A percentile compares a stretch with the other conserved stretches of the same genome.
Conservation (phyloP, 2,888 invertebrate genomes). For the Melieria omissa region DNA sequence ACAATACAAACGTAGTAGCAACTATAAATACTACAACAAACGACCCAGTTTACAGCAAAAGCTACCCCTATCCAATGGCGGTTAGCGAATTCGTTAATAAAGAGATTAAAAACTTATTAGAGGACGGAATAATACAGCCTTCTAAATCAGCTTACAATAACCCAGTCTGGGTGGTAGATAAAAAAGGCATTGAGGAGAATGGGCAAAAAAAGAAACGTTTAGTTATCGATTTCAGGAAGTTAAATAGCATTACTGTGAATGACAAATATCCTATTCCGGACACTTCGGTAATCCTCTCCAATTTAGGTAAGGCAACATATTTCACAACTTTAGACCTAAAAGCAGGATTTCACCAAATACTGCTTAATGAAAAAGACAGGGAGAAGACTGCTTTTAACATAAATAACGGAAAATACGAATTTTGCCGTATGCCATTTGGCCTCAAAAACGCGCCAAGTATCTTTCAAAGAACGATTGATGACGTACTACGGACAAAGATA, state of each 20-base stretch:
- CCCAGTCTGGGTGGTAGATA: conserved; percentile 16
- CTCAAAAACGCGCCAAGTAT: conserved; percentile 18
- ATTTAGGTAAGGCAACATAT: conserved; percentile 11
- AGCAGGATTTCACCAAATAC: conserved; percentile 10
- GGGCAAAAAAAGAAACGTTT: conserved; percentile 23
- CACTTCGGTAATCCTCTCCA: conserved; percentile 6
- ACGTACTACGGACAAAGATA: conserved; percentile 31
- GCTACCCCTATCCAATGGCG: conserved; percentile 18
- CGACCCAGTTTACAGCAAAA: conserved; percentile 11
- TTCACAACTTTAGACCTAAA: conserved; percentile 12
- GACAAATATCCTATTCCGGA: conserved; percentile 12
- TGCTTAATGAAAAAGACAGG: conserved; percentile 25
- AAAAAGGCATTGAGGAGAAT: conserved; percentile 24
- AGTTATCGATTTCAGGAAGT: conserved; percentile 30
- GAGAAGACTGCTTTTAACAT: conserved; percentile 27
- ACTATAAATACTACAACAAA: conserved; percentile 19
- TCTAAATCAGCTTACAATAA: conserved; percentile 7
- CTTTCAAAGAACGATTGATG: conserved; percentile 37
- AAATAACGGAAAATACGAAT: conserved; percentile 37
- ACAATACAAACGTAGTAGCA: conserved; percentile 28
- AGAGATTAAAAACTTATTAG: background rate
- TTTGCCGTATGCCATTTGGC: conserved; percentile 5
- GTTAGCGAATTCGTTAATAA: conserved; percentile 14
- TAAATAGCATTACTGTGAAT: conserved; percentile 17
- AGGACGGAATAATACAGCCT: conserved; percentile 7